These are phyloP conservation scores for Melanostoma scalare DNA, from an alignment of 2,888 invertebrate genomes.

Conservation along the genomic window DNA sequence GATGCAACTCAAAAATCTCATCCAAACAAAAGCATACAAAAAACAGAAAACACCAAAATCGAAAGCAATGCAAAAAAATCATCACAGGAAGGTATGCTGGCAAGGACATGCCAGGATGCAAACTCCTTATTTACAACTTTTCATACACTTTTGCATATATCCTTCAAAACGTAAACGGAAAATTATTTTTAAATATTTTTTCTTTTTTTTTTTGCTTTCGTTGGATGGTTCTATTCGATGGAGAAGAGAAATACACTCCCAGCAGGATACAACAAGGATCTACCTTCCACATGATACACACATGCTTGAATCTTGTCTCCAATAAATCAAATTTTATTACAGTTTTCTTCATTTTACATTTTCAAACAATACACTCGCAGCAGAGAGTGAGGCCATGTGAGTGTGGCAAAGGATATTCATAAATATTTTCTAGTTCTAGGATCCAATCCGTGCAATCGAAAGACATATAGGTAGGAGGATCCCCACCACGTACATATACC, in stretches of 20 bases:
- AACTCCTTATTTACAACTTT: constrained; percentile 43
- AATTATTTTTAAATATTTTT: constrained; percentile 54
- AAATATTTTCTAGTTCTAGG: constrained; percentile 73
- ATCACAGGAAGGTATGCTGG: constrained; percentile 17
- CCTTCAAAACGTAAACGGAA: background rate
- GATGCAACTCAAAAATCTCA: constrained; percentile 66
- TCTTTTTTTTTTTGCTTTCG: background rate
- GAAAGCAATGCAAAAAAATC: constrained; percentile 51
- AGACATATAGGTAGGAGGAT: constrained; percentile 70
- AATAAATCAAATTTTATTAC: constrained; percentile 83
- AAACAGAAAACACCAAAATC: constrained; percentile 18
- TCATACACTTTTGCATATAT: constrained; percentile 47
- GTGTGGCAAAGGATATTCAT: constrained; percentile 67
- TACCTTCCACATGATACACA: constrained; percentile 71
- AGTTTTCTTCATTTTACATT: constrained; percentile 81
- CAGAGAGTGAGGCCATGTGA: background rate
- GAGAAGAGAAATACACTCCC: constrained; percentile 51
- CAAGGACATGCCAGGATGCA: constrained; percentile 67
- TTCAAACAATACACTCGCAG: constrained; percentile 70
- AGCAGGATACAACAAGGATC: constrained; percentile 68
- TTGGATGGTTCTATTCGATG: background rate
- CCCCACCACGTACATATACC: constrained; percentile 39
- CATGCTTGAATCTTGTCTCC: constrained; percentile 82
- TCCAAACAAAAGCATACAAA: constrained; percentile 12
- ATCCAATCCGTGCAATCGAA: constrained; percentile 73